Evolutionary conservation across 2,113 vertebrate genomes (phyloP).

Genomic region (Gobius niger): DNA sequence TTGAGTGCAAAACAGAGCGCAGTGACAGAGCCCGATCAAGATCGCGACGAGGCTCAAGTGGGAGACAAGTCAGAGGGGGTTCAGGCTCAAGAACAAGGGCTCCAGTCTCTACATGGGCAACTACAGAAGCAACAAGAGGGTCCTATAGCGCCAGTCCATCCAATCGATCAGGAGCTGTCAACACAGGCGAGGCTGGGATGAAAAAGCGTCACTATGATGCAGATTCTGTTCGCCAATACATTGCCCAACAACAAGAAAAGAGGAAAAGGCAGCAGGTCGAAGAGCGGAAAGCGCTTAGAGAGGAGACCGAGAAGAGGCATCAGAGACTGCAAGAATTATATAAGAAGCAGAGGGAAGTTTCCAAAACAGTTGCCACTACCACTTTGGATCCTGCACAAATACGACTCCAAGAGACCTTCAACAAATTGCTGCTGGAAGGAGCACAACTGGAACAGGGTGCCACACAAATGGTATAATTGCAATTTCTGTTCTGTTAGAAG

Average conservation of each 20-base stretch:
- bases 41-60: slow-evolving; percentile 23
- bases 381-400: slow-evolving; percentile 72
- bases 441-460: slow-evolving; percentile 73
- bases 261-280: slow-evolving; percentile 87
- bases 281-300: slow-evolving; percentile 85
- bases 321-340: slow-evolving; percentile 94
- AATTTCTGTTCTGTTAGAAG: slow-evolving; percentile 44
- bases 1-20: slow-evolving; percentile 71
- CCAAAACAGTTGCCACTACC: slow-evolving; percentile 51
- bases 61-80: slow-evolving; percentile 58
- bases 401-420: slow-evolving; percentile 83
- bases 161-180: slow-evolving; percentile 73
- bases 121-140: slow-evolving; percentile 31
- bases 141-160: slow-evolving; percentile 84
- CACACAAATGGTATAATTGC: slow-evolving; percentile 15
- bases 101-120: slow-evolving; percentile 54
- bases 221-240: slow-evolving; percentile 89
- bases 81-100: slow-evolving; percentile 62
- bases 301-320: slow-evolving; percentile 75
- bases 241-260: slow-evolving; percentile 89
- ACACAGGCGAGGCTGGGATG: slow-evolving; percentile 47
- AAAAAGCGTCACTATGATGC: slow-evolving; percentile 92
- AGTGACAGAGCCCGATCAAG: slow-evolving; percentile 59
- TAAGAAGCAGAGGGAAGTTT: slow-evolving; percentile 81
- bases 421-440: slow-evolving; percentile 82